Conservation (phyloP, 2,113 vertebrate genomes). For the Pongo abelii region DNA sequence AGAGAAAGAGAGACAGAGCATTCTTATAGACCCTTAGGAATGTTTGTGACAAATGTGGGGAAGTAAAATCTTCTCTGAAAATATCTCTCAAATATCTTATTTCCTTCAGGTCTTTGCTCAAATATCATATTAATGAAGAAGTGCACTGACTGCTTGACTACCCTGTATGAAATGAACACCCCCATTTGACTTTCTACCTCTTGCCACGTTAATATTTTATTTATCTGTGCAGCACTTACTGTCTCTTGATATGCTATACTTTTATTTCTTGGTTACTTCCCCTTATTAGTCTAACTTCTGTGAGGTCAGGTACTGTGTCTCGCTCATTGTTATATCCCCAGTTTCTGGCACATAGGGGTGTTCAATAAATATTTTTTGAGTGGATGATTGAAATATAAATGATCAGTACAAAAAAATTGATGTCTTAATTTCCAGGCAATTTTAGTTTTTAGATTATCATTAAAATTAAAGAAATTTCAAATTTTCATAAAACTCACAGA, state of each 20-base stretch:
- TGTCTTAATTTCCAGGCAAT: neutral
- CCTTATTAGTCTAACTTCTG: neutral
- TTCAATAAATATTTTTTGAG: slow-evolving; percentile 8
- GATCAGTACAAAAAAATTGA: neutral
- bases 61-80: slow-evolving; percentile 1
- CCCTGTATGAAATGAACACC: neutral
- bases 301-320: neutral
- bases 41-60: neutral
- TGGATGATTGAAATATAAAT: neutral
- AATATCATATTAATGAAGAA: neutral
- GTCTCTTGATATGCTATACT: neutral
- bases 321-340: neutral
- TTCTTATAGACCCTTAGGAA: neutral
- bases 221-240: neutral
- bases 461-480: neutral
- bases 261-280: neutral
- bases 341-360: neutral
- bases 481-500: neutral
- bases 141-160: neutral
- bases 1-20: neutral
- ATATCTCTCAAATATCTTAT: neutral
- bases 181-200: neutral
- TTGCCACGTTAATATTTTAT: neutral
- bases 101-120: neutral
- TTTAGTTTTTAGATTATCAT: slow-evolving; percentile 11